Evolutionary conservation across 1,140 invertebrate species (phyloP), one percentile per base, ranked within the genome.

Genomic region (Psix sp.): DNA sequence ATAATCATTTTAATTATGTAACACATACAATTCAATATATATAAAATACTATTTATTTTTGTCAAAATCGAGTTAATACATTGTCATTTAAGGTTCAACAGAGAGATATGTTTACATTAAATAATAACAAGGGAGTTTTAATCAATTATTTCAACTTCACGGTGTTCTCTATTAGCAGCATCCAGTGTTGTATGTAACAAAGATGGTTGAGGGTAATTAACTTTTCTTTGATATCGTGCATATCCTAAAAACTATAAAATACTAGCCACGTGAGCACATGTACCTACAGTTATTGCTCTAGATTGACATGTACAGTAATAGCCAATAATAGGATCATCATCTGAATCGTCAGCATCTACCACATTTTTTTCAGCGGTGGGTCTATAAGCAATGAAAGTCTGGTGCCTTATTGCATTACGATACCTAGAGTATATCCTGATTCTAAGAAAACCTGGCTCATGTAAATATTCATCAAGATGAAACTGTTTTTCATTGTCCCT

Each of bases 371-470:
- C n/a, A n/a, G n/a, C n/a, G n/a, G n/a, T n/a, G n/a, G n/a, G n/a
- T n/a, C n/a, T n/a, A n/a, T n/a, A n/a, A n/a, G n/a, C n/a, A n/a
- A n/a, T n/a, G n/a, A n/a, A n/a, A n/a, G n/a, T n/a, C 16, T 48
- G 35, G 24, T 57, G 52, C 5, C 1, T 40, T 2, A 16, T 39
- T 49, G n/a, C n/a, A n/a, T 18, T 49, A 7, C 49, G 46, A 40
- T 36, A 48, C 29, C 56, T 35, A 7, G 48, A 49, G 13, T 48
- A 40, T 4, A 48, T 16, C 43, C 57, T 16, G 9, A 43, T 36
- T 59, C 52, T 33, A 3, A 40, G 40, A n/a, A 62, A 21, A 4
- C 21, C 29, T 7, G 5, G n/a, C 10, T 33, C 29, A 33, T 10
- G 5, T 5, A 33, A 7, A 5, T 3, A 7, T 15, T 38, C 5